These are phyloP conservation scores for Scortum barcoo DNA, from an alignment of 2,113 vertebrate species.

Conservation along the genomic window DNA sequence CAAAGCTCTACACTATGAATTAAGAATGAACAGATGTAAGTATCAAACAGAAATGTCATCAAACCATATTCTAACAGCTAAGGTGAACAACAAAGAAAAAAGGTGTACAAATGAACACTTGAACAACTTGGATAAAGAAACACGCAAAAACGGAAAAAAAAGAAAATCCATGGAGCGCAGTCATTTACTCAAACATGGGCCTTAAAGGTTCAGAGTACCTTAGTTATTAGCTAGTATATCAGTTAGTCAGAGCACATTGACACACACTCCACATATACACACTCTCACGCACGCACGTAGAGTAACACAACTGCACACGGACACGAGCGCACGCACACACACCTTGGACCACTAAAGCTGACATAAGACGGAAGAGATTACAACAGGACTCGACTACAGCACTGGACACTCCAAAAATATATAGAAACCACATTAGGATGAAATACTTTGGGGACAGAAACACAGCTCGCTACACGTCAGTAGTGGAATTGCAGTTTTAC, in stretches of 20 bases:
- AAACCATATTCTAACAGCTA: slow-evolving; percentile 83
- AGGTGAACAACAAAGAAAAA: slow-evolving; percentile 78
- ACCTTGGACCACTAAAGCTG: slow-evolving; percentile 94
- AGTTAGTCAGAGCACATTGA: slow-evolving; percentile 90
- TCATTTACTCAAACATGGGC: slow-evolving; percentile 80
- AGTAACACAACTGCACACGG: slow-evolving; percentile 74
- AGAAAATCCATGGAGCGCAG: slow-evolving; percentile 90
- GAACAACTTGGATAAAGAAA: slow-evolving; percentile 79
- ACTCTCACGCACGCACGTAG: slow-evolving; percentile 52
- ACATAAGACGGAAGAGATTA: slow-evolving; percentile 92
- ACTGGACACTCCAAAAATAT: slow-evolving; percentile 91
- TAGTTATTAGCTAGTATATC: slow-evolving; percentile 90
- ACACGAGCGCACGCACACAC: slow-evolving; percentile 80
- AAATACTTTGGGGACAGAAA: slow-evolving; percentile 92
- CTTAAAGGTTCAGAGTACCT: slow-evolving; percentile 88
- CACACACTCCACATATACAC: slow-evolving; percentile 69
- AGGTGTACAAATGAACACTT: slow-evolving; percentile 73
- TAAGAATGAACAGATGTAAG: slow-evolving; percentile 77
- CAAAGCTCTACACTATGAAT: slow-evolving; percentile 83
- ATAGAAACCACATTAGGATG: slow-evolving; percentile 92
- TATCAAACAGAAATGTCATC: slow-evolving; percentile 79
- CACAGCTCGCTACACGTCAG: slow-evolving; percentile 96
- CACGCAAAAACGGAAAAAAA: slow-evolving; percentile 47
- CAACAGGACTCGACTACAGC: slow-evolving; percentile 92
- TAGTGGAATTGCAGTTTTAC: slow-evolving; percentile 99